Conservation (phyloP, 2,113 vertebrate genomes). For the Malurus cyaneus region DNA sequence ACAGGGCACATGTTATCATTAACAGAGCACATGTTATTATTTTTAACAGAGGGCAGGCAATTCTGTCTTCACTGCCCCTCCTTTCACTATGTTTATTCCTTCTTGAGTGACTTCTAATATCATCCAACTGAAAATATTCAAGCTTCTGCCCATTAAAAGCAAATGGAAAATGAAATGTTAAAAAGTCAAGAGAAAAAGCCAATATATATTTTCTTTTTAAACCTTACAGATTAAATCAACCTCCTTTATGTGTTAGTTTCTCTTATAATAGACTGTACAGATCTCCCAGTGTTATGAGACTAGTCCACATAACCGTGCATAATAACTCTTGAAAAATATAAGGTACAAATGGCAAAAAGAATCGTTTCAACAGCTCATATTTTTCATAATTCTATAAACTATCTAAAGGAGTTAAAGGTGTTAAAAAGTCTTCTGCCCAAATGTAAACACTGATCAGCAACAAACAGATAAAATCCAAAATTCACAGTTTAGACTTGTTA, state of each 20-base stretch:
- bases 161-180: background rate
- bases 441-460: background rate
- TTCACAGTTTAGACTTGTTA: background rate
- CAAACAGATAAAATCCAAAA: background rate
- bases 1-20: background rate
- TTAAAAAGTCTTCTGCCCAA: background rate
- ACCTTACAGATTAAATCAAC: background rate
- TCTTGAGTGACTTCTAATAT: background rate
- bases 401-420: background rate
- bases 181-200: background rate
- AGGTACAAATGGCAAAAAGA: background rate
- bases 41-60: background rate
- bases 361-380: fast-evolving
- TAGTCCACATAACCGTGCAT: background rate
- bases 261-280: background rate
- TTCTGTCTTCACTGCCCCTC: background rate
- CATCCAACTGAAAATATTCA: background rate
- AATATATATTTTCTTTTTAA: background rate
- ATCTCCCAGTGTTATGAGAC: background rate
- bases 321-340: background rate
- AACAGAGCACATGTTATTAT: background rate
- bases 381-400: background rate
- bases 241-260: background rate
- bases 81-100: background rate
- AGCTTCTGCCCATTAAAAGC: background rate